Base-by-base conservation (phyloP, 2,797 vertebrate species). In the Pagetopsis macropterus region DNA sequence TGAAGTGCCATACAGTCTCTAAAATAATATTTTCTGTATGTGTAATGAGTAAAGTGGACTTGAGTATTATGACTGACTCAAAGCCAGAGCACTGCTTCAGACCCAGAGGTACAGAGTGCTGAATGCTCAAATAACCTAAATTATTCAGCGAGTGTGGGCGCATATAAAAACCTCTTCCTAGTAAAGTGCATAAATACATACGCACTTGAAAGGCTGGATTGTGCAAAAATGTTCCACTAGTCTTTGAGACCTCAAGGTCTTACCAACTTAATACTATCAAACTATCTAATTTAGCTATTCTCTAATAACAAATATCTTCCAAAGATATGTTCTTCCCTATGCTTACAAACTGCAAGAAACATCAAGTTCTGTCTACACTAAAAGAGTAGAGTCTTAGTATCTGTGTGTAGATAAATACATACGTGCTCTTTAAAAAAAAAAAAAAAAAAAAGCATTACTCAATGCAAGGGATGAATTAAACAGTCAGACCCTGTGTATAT, bases 91-190 rank as follows among this genome's bases (percentile, higher is more conserved):
- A 52, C 46, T 62, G 4, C 58, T 56, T 27, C 41, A 52, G 10
- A 48, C 33, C 11, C 12, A 48, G 52, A 49, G 45, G 16, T 60
- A 50, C 15, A 0, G 8, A 50, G 19, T 50, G 21, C 17, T 70
- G 71, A 44, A 7, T 31, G 70, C 19, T 56, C 23, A 43, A 33
- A 13, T 21, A 9, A 31, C 14, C 64, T 75, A 12, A 77, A 72
- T 82, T 37, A 77, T 81, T 81, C 40, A 79, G 62, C 15, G 11
- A 37, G 23, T 64, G 33, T 43, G 46, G 3, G 44, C 9, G 41
- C 17, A 44, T 44, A 15, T 21, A 56, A 52, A 61, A 23, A 1
- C 3, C 21, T 16, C 54, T 45, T 49, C 45, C 44, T 49, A 21
- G 21, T 50, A 12, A 23, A 52, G 33, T 41, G 37, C 52, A 58